These are phyloP conservation scores for Centropus unirufus DNA, from an alignment of 2,113 vertebrate species.

Conservation along the genomic window DNA sequence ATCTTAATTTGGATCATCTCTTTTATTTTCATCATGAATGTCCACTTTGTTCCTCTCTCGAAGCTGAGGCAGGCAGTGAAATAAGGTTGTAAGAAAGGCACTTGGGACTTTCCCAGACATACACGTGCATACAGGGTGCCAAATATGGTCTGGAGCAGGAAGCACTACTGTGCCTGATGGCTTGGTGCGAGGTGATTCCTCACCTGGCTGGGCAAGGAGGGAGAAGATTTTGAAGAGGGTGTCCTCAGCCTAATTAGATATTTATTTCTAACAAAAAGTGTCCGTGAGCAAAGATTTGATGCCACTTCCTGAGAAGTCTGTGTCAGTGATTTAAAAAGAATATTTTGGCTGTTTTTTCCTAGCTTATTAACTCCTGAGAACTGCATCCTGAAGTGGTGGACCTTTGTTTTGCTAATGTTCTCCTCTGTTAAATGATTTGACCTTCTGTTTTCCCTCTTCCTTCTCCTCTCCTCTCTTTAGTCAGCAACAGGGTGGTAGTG, in stretches of 20 bases:
- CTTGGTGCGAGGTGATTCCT: neutral
- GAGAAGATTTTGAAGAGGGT: neutral
- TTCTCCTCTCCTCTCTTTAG: neutral
- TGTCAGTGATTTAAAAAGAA: neutral
- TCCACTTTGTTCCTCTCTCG: neutral
- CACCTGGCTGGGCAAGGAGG: neutral
- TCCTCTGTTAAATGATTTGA: neutral
- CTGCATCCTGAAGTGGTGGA: neutral
- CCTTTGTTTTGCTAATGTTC: neutral
- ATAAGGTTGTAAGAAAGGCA: neutral
- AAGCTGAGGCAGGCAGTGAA: neutral
- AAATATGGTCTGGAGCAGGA: rapidly evolving
- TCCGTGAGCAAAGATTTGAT: neutral
- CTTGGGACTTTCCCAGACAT: neutral
- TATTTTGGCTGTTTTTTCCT: neutral
- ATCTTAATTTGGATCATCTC: neutral
- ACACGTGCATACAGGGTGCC: neutral
- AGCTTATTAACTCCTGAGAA: neutral
- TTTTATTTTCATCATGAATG: neutral
- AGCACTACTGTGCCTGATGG: neutral
- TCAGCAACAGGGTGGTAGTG: rapidly evolving
- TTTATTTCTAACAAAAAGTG: neutral
- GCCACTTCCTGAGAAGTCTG: neutral
- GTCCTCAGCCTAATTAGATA: neutral
- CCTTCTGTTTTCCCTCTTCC: neutral